Conservation (phyloP, 2,888 invertebrate genomes). For the Beris chalybata region DNA sequence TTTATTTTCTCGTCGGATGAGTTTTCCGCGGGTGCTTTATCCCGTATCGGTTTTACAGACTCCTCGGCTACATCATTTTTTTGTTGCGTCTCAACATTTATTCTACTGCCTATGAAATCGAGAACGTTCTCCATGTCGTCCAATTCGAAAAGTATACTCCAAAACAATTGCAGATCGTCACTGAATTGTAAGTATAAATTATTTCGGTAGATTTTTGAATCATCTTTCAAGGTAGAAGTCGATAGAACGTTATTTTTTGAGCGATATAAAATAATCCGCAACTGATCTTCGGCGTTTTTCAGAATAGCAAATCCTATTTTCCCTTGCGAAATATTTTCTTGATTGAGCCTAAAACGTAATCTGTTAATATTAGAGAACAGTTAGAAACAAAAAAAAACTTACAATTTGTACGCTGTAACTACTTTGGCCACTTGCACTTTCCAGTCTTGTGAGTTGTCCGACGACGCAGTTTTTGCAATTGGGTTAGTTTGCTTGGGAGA, state of each 20-base stretch:
- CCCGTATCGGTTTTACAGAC: not conserved
- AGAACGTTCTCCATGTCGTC: conserved; percentile 48
- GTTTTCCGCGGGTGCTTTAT: conserved; percentile 19
- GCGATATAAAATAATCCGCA: conserved; percentile 45
- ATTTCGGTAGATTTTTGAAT: conserved; percentile 41
- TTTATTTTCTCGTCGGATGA: conserved; percentile 31
- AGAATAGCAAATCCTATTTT: conserved; percentile 58
- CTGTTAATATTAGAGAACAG: not conserved
- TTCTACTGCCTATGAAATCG: conserved; percentile 42
- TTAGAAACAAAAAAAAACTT: conserved; percentile 25
- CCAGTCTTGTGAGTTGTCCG: conserved; percentile 39
- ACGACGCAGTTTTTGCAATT: conserved; percentile 8
- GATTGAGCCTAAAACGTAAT: conserved; percentile 45
- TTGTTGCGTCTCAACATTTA: not conserved
- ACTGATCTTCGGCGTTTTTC: conserved; percentile 40
- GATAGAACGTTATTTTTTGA: conserved; percentile 45
- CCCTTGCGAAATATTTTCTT: conserved; percentile 49
- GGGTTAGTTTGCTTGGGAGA: conserved; percentile 41
- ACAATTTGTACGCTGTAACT: conserved; percentile 45
- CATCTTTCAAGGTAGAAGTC: conserved; percentile 40
- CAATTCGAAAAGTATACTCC: conserved; percentile 61
- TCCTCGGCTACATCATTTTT: not conserved
- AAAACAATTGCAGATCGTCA: conserved; percentile 59
- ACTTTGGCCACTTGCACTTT: conserved; percentile 45
- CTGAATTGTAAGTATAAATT: conserved; percentile 51